Evolutionary conservation across 2,113 vertebrate species (phyloP), one percentile per base, ranked within the genome.

Genomic region (Natator depressus): DNA sequence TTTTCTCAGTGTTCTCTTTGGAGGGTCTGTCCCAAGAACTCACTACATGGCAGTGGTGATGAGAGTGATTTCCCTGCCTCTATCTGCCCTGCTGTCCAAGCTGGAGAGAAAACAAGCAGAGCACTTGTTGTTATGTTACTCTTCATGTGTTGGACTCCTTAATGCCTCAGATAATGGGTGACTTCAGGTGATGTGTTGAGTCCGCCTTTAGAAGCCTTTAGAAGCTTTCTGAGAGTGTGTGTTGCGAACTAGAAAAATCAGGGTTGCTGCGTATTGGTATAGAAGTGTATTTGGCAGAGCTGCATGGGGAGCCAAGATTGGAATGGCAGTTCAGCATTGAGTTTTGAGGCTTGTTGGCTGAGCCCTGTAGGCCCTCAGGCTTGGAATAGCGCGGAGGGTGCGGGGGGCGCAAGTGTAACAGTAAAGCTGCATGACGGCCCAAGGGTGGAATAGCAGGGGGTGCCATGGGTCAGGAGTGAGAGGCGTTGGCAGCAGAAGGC

Each of bases 81-180:
- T 46, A 76, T 25, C 24, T 78, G 22, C 24, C 75, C 24, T 46
- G 27, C 11, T 78, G 22, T 78, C 12, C 24, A 46, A 72, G 12
- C 24, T 46, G 12, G 75, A 76, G 24, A 46, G 24, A 11, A 22
- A 51, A n/a, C 5, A 76, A 90, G 35, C 2, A 9, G 14, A 20
- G 0, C 8, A 9, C 79, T 84, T 84, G 17, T 82, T 13, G 20
- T 0, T 0, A 5, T 42, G 16, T 79, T 82, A 80, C 1, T 0
- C 35, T 81, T 35, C 10, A 47, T 87, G 6, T 29, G 72, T 1
- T 42, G 16, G 4, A 31, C 35, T 84, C 55, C 62, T 88, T 47
- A 79, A 16, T 13, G 13, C 51, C 24, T 53, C 57, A 46, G 29
- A 69, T 31, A 84, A 50, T 3, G 1, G 3, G 31, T 31, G 5